Conservation (phyloP, 2,113 vertebrate species). For the Clarias magur region DNA sequence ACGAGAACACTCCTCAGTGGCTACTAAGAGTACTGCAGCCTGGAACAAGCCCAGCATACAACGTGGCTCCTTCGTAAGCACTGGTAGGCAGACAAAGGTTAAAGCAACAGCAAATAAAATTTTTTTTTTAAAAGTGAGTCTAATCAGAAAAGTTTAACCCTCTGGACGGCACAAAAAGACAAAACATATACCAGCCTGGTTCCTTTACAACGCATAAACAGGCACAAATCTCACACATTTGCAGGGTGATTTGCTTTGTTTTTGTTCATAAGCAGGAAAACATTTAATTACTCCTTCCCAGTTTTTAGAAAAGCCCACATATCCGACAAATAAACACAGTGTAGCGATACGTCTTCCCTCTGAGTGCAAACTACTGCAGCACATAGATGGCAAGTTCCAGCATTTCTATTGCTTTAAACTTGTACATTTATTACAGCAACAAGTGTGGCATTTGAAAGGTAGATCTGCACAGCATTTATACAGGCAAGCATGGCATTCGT, state of each 20-base stretch:
- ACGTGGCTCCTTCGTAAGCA: background rate
- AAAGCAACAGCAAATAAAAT: background rate
- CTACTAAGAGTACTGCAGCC: constrained; percentile 34
- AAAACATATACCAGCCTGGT: constrained; percentile 34
- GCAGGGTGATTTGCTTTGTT: constrained; percentile 27
- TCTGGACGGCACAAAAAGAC: constrained; percentile 34
- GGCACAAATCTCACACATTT: constrained; percentile 54
- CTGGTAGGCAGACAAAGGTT: constrained; percentile 13
- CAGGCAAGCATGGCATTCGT: constrained; percentile 61
- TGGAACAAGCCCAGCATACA: background rate
- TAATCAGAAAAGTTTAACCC: constrained; percentile 40
- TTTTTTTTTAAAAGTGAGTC: too few species aligned
- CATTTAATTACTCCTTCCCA: constrained; percentile 6
- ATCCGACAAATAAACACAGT: constrained; percentile 2
- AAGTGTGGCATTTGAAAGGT: constrained; percentile 63
- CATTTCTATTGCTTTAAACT: constrained; percentile 74
- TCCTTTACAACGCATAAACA: constrained; percentile 56
- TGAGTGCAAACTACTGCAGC: constrained; percentile 52
- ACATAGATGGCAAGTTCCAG: constrained; percentile 62
- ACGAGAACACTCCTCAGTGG: constrained; percentile 60
- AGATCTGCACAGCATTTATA: constrained; percentile 69
- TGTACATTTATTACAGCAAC: constrained; percentile 66
- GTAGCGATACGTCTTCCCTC: constrained; percentile 52
- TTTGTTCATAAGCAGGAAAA: constrained; percentile 42
- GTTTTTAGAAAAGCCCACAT: constrained; percentile 10